Percentiles rank a stretch among this genome's conserved stretches.
Conservation (phyloP, 2,797 vertebrate species). For the Tauraco hartlaubi region DNA sequence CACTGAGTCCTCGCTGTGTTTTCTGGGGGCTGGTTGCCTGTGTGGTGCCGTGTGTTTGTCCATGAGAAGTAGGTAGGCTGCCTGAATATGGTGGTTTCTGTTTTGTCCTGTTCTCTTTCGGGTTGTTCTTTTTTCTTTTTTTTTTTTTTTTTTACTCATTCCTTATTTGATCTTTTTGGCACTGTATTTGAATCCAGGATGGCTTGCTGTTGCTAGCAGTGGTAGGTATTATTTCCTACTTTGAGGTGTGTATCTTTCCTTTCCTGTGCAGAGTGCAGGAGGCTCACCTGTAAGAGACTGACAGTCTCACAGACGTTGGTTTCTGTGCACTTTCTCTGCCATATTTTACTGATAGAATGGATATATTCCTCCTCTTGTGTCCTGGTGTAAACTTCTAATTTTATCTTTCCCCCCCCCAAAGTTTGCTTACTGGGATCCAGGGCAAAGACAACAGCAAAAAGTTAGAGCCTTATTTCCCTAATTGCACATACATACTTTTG, state of each 20-base stretch:
- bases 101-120: neutral
- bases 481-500: neutral
- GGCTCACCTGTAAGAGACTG: neutral
- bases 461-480: neutral
- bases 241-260: neutral
- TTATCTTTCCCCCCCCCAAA: neutral
- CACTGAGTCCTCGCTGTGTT: rapidly evolving
- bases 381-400: neutral
- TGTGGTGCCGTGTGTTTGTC: neutral
- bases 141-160: neutral
- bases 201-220: neutral
- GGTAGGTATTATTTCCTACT: neutral
- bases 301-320: neutral
- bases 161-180: neutral
- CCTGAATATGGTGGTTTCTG: neutral
- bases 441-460: neutral
- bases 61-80: neutral
- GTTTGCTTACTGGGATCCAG: neutral
- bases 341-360: neutral
- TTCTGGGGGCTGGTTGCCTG: neutral
- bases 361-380: neutral
- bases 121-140: neutral
- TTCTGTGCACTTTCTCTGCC: neutral
- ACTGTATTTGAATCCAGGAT: neutral
- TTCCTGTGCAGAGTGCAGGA: neutral